Conservation (phyloP, 1,140 invertebrate species). For the Drosophila serrata region DNA sequence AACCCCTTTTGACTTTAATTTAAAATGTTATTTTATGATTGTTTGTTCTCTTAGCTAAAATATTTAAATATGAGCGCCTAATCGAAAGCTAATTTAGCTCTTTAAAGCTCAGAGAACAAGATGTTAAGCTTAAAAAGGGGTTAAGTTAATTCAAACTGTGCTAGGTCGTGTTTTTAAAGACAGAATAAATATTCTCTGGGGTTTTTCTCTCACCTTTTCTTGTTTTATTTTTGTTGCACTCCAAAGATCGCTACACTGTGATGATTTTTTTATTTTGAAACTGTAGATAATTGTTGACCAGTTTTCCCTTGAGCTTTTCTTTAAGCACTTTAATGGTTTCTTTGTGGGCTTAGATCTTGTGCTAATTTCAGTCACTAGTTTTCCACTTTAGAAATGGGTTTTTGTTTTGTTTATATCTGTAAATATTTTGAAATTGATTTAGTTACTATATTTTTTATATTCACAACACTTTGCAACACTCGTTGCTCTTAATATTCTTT, state of each 20-base stretch:
- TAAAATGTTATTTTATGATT: not conserved
- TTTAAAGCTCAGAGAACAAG: slow-evolving; percentile 13
- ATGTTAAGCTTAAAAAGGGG: slow-evolving; percentile 6
- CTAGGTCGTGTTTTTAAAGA: slow-evolving; percentile 38
- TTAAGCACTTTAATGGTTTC: slow-evolving; percentile 33
- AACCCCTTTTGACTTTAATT: not conserved
- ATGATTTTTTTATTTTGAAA: not conserved
- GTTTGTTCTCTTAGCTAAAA: not conserved
- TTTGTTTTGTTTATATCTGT: slow-evolving; percentile 9
- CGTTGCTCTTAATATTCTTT: not conserved
- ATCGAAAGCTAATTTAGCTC: slow-evolving; percentile 1
- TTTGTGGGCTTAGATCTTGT: not conserved
- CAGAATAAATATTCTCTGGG: not conserved
- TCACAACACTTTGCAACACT: not conserved
- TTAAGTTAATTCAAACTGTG: slow-evolving; percentile 15
- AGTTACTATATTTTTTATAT: not conserved
- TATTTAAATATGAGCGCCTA: slow-evolving; percentile 4
- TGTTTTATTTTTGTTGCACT: slow-evolving; percentile 1
- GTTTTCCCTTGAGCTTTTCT: not conserved
- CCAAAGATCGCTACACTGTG: not conserved
- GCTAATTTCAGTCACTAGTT: not conserved
- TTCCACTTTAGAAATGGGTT: not conserved
- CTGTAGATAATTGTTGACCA: not conserved
- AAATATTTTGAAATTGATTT: slow-evolving; percentile 3
- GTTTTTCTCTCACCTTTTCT: slow-evolving; percentile 4